Base-by-base conservation (phyloP, 2,888 invertebrate species). In the Macrosiphum euphorbiae region DNA sequence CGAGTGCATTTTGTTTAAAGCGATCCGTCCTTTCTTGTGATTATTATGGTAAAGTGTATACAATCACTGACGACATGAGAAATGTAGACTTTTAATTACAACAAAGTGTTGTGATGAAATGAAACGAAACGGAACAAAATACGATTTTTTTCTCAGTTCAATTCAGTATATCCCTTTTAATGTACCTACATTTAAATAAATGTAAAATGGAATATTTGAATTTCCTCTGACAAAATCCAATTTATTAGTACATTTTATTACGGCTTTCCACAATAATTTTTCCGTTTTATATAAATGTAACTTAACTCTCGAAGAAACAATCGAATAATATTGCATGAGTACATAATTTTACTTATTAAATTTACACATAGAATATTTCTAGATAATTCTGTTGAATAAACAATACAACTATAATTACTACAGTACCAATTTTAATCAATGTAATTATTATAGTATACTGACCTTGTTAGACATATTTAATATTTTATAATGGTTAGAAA, bases 31-130 rank as follows among this genome's bases (percentile, higher is more conserved):
- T 87, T 41, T 44, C 3, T 44, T 24, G 10, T 35, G 1, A 47
- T 61, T 86, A 58, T 50, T 26, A 84, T 84, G 26, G 61, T 50
- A 44, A 44, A 44, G n/a, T 26, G 24, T 28, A 44, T 41, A 35
- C n/a, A 24, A 50, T 91, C 52, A 52, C n/a, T 16, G 84, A 11
- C 26, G 20, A 41, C 41, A 13, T 26, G n/a, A 84, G 26, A 90
- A 91, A 84, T 28, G 16, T 52, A 50, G 35, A 78, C 50, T 90
- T 78, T 90, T 52, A 91, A 91, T 91, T 84, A 41, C 90, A 28
- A 28, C 78, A 41, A 52, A 91, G 78, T 91, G 41, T 91, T 91
- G 84, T 41, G 52, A 41, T 41, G 50, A 55, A 78, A 52, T 52
- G 16, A 84, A 52, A 41, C 88, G 28, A 35, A 84, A 52, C 13